Evolutionary conservation across 2,113 vertebrate species (phyloP), one percentile per base, ranked within the genome.

Genomic region (Neodon shergylaensis): DNA sequence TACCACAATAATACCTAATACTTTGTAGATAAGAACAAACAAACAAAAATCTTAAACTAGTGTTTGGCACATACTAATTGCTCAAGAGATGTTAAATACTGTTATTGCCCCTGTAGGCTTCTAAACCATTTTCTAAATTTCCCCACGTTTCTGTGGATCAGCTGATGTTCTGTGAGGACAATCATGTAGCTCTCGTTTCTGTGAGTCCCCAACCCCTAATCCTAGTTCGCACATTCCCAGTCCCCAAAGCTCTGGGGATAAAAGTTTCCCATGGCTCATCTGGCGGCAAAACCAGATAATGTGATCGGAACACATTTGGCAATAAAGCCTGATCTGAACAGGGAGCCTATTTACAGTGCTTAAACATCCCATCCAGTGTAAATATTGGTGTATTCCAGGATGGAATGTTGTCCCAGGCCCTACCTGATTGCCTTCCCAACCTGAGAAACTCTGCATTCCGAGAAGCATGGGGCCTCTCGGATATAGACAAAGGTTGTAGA

Each of bases 211-310:
- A 73, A 49, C 52, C 31, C 24, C 49, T 68, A 70, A 36, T 36
- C 93, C 82, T 96, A 58, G 84, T 92, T 92, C 22, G 36, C 11
- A 96, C 93, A 65, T 88, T 13, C 33, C 39, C 81, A 47, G 31
- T n/a, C 8, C 14, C 44, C 31, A 47, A 17, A 49, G 5, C 42
- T 90, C 31, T 96, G 26, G 73, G 84, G 95, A 94, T 92, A n/a
- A 87, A 92, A 91, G 10, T 61, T 95, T 97, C 93, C 94, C 85
- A 33, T 79, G 90, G 13, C 21, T 65, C 63, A 65, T 91, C 88
- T 94, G 66, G 61, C 89, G 11, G 77, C 73, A 96, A 94, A 92
- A 91, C 94, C 95, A 93, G 58, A 92, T 85, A 88, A 95, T 7
- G 31, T 76, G 28, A 87, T 42, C 72, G 94, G 17, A 85, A 91